These are phyloP conservation scores for Leuctra nigra DNA, from an alignment of 2,888 invertebrate genomes.

Conservation along the genomic window DNA sequence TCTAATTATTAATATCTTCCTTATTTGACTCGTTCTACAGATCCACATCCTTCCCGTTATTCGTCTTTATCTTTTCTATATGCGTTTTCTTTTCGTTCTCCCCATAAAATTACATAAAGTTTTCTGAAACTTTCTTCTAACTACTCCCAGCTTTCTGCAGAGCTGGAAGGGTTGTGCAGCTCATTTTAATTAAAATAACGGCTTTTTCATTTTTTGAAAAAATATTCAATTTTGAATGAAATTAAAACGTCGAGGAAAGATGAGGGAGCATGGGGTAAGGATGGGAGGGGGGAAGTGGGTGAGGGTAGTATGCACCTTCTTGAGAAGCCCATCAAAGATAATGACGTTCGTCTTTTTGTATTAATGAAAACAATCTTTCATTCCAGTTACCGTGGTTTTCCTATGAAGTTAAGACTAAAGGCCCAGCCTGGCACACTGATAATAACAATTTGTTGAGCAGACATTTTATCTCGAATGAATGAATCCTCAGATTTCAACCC, in stretches of 20 bases:
- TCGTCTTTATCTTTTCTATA: neutral
- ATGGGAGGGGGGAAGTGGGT: neutral
- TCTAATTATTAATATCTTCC: no score
- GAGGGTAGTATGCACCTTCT: conserved; percentile 20
- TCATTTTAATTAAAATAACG: conserved; percentile 31
- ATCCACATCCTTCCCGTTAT: neutral
- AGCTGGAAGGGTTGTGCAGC: conserved; percentile 11
- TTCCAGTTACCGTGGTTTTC: conserved; percentile 10
- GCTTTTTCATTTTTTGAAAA: conserved; percentile 28
- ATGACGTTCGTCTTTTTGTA: conserved; percentile 21
- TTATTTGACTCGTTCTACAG: neutral
- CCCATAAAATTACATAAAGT: conserved; percentile 1
- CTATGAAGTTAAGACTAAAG: neutral
- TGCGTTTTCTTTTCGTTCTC: neutral
- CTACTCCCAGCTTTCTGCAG: neutral
- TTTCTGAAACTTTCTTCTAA: neutral
- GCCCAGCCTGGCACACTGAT: neutral
- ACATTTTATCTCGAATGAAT: conserved; percentile 16
- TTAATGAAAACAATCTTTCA: conserved; percentile 27
- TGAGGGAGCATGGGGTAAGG: no score
- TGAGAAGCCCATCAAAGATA: conserved; percentile 23
- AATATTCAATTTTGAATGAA: conserved; percentile 30
- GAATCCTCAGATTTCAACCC: conserved; percentile 15
- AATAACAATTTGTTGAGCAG: conserved; percentile 17
- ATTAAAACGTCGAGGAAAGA: conserved; percentile 22